Base-by-base conservation (phyloP, 2,797 vertebrate species). In the Microtus agrestis region DNA sequence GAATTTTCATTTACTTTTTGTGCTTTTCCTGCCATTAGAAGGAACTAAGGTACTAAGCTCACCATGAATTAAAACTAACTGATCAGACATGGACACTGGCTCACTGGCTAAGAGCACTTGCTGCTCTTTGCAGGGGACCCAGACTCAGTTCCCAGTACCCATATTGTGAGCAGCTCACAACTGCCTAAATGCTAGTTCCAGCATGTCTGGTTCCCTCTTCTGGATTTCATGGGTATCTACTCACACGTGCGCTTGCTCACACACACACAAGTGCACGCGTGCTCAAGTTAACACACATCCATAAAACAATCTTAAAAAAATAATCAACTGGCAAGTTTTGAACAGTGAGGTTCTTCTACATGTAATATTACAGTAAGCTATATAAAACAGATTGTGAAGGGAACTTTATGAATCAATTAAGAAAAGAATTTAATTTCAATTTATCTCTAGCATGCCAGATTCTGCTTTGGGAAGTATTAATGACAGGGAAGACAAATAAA, bases 371-470 rank as follows among this genome's bases (percentile, higher is more conserved):
- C 14, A 93, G 29, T 84, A 95, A 92, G 65, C 54, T 86, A 89
- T 34, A 71, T 84, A 63, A 94, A 48, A 15, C 59, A 12, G 10
- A 87, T 71, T 76, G 59, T 80, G 29, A 82, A 93, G 73, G 27
- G 37, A 76, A 37, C 27, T 90, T 93, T 85, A 59, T 17, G 59
- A 76, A 19, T 51, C 73, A 93, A 85, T 34, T 77, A 77, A 94
- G 89, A 76, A 91, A 67, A 78, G 87, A 51, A 48, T 40, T 59
- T 76, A 88, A 76, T 29, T 81, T 92, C 74, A 89, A 96, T 82
- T 80, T 51, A 46, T 67, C 74, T 51, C 71, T 17, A 56, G 46
- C 40, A 37, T 3, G 25, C 48, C 67, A 31, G 69, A 37, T 54
- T 89, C 43, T 31, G 54, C 56, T 67, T 67, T 34, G 29, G 23